Evolutionary conservation across 2,797 vertebrate genomes (phyloP), one percentile per base, ranked within the genome.

Genomic region (Lepus townsendii): DNA sequence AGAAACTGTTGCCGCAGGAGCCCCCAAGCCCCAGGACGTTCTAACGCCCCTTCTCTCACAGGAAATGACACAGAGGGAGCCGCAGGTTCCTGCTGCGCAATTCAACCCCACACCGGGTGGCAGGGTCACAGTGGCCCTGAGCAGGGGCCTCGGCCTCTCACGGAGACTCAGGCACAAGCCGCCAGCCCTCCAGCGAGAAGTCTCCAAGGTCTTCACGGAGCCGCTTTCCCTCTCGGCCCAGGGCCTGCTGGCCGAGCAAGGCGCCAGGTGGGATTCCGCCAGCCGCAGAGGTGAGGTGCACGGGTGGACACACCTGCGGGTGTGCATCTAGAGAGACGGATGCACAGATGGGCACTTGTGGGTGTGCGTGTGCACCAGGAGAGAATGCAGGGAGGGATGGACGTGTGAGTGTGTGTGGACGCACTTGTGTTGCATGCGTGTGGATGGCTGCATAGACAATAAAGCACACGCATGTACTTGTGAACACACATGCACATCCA

Each of bases 1-100:
- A 17, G 27, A 30, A 0, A n/a, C 24, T 26, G 6, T 30, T 12
- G 27, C 27, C 10, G 5, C 27, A 4, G 27, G 24, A 52, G 30
- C 0, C 12, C 27, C 16, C 0, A 2, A 47, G 19, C 4, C 27
- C 27, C 32, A 35, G 0, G 0, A 16, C 0, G 3, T 19, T 63
- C 62, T 6, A 35, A 19, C 38, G 9, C 30, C 0, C 42, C 16
- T 9, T 6, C 2, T 54, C 3, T 42, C 19, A 5, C 11, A 35
- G 20, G 42, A 62, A 14, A 26, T 52, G 3, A 47, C 2, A 9
- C 2, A 66, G 54, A 62, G 3, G 22, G 57, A 73, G 27, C 16
- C 63, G 52, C n/a, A 27, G 3, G 38, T 73, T 30, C 82, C 71
- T 42, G 32, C 0, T 6, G 19, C 86, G 73, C 2, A 10, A 35